Evolutionary conservation across 2,888 invertebrate species (phyloP).

Genomic region (Steromphala cineraria): DNA sequence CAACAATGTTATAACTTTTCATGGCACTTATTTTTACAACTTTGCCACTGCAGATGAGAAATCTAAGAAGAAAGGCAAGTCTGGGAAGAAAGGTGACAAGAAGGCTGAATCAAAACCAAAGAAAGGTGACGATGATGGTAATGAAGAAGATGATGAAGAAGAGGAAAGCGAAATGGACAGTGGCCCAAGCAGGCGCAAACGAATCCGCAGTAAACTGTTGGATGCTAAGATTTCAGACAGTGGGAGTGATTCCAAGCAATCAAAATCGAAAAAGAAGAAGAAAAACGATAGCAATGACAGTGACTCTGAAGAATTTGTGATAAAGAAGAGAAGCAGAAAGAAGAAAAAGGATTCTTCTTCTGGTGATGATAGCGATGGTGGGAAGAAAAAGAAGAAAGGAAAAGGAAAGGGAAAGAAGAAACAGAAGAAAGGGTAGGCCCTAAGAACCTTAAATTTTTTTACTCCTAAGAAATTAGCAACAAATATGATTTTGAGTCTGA

Average conservation of each 20-base stretch:
- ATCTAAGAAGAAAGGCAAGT: background rate
- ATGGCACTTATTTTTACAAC: background rate
- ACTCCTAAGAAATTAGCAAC: no score
- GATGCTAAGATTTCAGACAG: constrained; percentile 60
- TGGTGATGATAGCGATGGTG: constrained; percentile 34
- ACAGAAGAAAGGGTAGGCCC: background rate
- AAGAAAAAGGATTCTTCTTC: constrained; percentile 23
- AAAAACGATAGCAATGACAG: constrained; percentile 29
- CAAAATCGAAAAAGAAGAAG: constrained; percentile 35
- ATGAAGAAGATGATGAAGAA: constrained; percentile 77
- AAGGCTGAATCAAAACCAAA: background rate
- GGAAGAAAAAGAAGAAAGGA: constrained; percentile 38
- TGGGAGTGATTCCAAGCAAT: constrained; percentile 53
- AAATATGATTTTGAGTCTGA: no score
- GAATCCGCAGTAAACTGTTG: constrained; percentile 46
- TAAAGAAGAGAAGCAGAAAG: constrained; percentile 22
- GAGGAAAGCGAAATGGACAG: constrained; percentile 43
- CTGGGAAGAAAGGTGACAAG: background rate
- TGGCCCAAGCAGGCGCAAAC: constrained; percentile 41
- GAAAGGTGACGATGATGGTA: constrained; percentile 79
- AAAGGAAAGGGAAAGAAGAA: background rate
- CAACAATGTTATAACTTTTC: background rate
- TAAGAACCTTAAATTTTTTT: no score
- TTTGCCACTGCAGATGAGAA: background rate
- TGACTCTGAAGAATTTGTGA: constrained; percentile 30